Percentiles rank a stretch among this genome's conserved stretches.
These are phyloP conservation scores for Bradypodion pumilum DNA, from an alignment of 2,797 vertebrate species.

Conservation along the genomic window DNA sequence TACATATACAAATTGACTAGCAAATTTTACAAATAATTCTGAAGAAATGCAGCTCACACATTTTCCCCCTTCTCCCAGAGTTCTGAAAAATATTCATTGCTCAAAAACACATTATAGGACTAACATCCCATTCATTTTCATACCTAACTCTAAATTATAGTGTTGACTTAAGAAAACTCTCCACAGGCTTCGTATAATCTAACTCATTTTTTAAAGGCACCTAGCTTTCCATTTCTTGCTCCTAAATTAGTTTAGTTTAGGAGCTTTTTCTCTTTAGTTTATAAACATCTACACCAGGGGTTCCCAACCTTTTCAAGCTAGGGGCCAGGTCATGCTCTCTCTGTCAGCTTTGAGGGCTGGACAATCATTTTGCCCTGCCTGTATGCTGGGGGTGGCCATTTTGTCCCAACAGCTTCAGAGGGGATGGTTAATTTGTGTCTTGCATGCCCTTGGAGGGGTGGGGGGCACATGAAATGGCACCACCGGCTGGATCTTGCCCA, in stretches of 20 bases:
- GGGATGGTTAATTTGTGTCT: too few relatives aligned
- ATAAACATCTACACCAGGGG: conserved; percentile 1
- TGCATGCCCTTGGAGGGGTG: too few relatives aligned
- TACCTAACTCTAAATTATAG: neutral
- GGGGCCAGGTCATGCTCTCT: too few relatives aligned
- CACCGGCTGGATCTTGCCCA: too few relatives aligned
- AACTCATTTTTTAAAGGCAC: neutral
- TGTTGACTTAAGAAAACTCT: conserved; percentile 3
- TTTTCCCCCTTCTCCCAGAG: neutral
- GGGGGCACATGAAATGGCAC: too few relatives aligned
- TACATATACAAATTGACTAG: neutral
- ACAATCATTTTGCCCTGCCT: too few relatives aligned
- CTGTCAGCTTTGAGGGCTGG: too few relatives aligned
- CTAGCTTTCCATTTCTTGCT: neutral
- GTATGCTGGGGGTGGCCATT: too few relatives aligned
- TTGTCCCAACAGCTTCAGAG: too few relatives aligned
- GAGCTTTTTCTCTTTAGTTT: conserved; percentile 9
- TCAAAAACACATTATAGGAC: neutral
- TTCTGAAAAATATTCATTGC: neutral
- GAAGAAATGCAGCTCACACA: neutral
- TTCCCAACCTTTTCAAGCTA: too few relatives aligned
- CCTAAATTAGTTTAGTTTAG: neutral
- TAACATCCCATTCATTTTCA: neutral
- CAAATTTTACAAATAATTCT: neutral
- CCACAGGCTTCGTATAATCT: neutral